Evolutionary conservation across 2,797 vertebrate genomes (phyloP).

Genomic region (Peromyscus aztecus): DNA sequence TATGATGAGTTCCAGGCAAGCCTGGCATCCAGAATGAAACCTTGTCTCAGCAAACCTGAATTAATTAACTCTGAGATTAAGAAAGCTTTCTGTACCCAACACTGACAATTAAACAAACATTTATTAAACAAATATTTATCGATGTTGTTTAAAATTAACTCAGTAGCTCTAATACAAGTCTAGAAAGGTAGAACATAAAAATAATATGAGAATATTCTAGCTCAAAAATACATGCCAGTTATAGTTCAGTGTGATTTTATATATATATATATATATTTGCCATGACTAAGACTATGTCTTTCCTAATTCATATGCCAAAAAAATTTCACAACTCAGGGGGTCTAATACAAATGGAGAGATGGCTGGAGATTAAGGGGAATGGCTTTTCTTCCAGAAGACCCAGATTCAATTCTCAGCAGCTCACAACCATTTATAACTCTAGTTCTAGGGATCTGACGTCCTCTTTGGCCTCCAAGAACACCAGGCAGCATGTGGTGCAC

Average conservation of each 20-base stretch:
- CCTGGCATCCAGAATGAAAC: background rate
- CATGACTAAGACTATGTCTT: background rate
- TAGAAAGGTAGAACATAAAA: background rate
- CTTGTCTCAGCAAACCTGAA: background rate
- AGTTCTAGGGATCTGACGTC: background rate
- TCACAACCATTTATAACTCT: background rate
- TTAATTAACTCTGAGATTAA: background rate
- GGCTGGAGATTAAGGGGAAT: background rate
- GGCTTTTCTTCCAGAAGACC: background rate
- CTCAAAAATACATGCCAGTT: background rate
- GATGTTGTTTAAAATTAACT: constrained; percentile 39
- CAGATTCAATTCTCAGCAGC: background rate
- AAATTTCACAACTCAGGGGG: background rate
- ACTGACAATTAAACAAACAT: background rate
- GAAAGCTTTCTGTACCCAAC: background rate
- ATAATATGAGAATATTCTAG: background rate
- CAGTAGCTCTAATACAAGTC: background rate
- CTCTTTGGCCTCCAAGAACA: background rate
- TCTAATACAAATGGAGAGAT: background rate
- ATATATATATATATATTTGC: background rate
- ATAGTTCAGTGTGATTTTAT: background rate
- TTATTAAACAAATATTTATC: constrained; percentile 35
- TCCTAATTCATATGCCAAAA: background rate
- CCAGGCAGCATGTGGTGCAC: background rate
- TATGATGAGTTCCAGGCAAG: background rate